A percentile compares a stretch with the other conserved stretches of the same genome.
These are phyloP conservation scores for Anguilla anguilla DNA, from an alignment of 2,797 vertebrate species.

Conservation along the genomic window DNA sequence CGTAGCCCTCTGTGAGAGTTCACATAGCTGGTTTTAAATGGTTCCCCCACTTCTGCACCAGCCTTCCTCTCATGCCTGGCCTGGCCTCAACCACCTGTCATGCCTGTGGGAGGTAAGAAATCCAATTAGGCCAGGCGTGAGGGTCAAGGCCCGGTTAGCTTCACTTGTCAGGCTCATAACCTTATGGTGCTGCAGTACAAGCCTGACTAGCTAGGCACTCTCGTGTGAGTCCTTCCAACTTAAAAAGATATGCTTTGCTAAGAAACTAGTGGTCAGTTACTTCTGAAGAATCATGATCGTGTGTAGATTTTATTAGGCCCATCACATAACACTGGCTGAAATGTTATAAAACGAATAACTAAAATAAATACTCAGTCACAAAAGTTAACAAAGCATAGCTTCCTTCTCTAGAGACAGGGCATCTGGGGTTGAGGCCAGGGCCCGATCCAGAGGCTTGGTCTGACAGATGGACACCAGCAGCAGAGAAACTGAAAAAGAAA, in stretches of 20 bases:
- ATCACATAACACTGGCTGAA: not conserved
- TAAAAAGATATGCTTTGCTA: not conserved
- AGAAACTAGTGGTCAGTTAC: not conserved
- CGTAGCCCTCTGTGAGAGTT: constrained; percentile 46
- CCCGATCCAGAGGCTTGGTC: not conserved
- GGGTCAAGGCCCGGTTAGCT: not conserved
- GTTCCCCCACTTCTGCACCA: constrained; percentile 51
- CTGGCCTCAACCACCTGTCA: constrained; percentile 74
- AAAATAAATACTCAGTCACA: not conserved
- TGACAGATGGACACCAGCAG: constrained; percentile 54
- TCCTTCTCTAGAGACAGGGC: constrained; percentile 3
- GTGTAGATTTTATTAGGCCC: not conserved
- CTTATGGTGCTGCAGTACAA: not conserved
- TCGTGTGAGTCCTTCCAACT: not conserved
- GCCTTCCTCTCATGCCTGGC: not conserved
- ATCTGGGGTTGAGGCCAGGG: constrained; percentile 48
- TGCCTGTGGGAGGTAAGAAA: constrained; percentile 73
- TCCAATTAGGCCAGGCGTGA: constrained; percentile 40
- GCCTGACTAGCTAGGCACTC: not conserved
- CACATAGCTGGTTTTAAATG: constrained; percentile 58
- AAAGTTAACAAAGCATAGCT: not conserved
- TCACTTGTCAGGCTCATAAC: not conserved
- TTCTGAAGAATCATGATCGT: not conserved
- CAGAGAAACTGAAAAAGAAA: constrained; percentile 38
- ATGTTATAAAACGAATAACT: not conserved